Conservation (phyloP, 2,888 invertebrate genomes). For the Caenorhabditis auriculariae region DNA sequence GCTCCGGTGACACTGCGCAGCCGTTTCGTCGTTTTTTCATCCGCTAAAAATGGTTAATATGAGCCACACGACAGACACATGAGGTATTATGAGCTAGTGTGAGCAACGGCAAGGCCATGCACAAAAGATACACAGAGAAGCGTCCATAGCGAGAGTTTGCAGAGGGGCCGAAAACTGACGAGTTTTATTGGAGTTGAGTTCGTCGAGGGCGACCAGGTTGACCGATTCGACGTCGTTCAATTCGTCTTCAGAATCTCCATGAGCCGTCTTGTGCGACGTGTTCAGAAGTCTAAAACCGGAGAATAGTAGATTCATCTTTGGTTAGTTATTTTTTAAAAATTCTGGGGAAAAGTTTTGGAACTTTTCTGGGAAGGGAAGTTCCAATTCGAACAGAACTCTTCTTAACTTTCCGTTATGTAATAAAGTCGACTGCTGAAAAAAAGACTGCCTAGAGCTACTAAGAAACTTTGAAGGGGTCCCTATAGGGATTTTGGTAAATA, state of each 20-base stretch:
- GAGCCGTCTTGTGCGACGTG: conserved; percentile 17
- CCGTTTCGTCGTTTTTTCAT: conserved; percentile 29
- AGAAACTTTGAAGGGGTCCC: too few relatives aligned
- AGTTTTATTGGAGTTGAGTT: conserved; percentile 42
- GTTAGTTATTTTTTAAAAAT: neutral
- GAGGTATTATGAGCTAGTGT: neutral
- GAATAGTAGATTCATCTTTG: conserved; percentile 72
- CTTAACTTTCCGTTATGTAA: too few relatives aligned
- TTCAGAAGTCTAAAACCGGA: conserved; percentile 67
- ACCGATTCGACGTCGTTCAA: conserved; percentile 53
- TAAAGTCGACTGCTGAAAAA: too few relatives aligned
- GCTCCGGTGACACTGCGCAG: conserved; percentile 32
- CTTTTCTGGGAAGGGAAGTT: too few relatives aligned
- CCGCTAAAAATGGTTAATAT: conserved; percentile 3
- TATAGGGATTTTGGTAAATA: too few relatives aligned
- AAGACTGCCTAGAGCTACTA: too few relatives aligned
- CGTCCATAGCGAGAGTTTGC: too few relatives aligned
- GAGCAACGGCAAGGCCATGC: conserved; percentile 2
- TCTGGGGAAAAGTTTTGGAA: too few relatives aligned
- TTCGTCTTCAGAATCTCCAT: conserved; percentile 47
- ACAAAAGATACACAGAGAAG: too few relatives aligned
- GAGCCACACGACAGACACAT: neutral
- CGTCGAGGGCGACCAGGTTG: conserved; percentile 60
- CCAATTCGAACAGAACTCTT: too few relatives aligned
- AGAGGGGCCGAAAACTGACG: conserved; percentile 21